Evolutionary conservation across 2,113 vertebrate species (phyloP).

Genomic region (Heptranchias perlo): DNA sequence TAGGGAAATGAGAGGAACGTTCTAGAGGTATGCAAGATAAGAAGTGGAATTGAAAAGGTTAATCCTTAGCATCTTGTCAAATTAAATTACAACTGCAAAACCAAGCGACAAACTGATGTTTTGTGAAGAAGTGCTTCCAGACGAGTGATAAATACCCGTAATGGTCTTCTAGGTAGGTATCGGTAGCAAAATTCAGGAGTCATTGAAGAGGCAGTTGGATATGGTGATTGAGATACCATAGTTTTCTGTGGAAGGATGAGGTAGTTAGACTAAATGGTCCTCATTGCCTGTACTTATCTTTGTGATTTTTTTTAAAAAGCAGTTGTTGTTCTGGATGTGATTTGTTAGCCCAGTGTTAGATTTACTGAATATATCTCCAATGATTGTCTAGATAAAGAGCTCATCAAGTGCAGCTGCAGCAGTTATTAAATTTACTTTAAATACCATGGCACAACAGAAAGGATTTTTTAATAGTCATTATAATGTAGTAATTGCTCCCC

Average conservation of each 20-base stretch:
- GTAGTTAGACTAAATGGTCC: neutral
- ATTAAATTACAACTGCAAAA: neutral
- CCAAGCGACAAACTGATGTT: neutral
- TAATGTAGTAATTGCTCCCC: constrained; percentile 15
- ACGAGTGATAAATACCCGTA: neutral
- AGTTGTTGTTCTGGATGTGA: neutral
- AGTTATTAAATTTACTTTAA: neutral
- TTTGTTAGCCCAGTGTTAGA: too few species aligned
- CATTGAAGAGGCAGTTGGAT: neutral
- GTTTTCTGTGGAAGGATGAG: neutral
- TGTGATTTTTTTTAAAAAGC: neutral
- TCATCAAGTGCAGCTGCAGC: neutral
- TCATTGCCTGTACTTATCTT: neutral
- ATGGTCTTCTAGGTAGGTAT: neutral
- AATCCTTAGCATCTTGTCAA: neutral
- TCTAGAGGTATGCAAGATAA: neutral
- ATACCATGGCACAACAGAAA: neutral
- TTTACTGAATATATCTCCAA: neutral
- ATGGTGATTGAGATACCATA: neutral
- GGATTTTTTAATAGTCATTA: neutral
- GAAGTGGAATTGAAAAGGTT: neutral
- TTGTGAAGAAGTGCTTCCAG: neutral
- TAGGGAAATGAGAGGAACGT: neutral
- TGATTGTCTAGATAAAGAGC: neutral
- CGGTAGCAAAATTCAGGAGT: neutral